phyloP scores from a whole-genome alignment of 2,797 vertebrate genomes.

The Ficedula albicollis region DNA sequence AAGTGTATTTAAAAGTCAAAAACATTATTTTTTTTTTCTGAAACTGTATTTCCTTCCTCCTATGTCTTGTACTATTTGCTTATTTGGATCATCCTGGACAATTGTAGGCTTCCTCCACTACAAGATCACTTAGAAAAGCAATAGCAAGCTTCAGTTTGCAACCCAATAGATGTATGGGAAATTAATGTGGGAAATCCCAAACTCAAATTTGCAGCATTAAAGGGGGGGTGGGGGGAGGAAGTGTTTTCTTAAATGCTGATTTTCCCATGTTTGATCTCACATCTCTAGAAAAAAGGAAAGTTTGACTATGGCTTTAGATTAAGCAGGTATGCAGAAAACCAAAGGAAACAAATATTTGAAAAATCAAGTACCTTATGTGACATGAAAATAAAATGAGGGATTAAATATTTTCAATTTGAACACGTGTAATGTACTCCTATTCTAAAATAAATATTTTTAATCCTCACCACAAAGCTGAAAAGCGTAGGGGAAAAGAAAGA shows the following conservation, averaged over 20 bases:
- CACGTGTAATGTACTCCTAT: not conserved
- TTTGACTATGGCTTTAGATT: not conserved
- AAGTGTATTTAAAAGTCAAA: not conserved
- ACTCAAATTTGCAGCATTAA: not conserved
- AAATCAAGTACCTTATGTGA: not conserved
- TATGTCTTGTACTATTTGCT: not conserved
- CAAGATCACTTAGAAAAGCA: not conserved
- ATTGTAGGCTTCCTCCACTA: not conserved
- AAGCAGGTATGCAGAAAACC: not conserved
- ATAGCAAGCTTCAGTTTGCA: not conserved
- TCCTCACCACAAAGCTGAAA: not conserved
- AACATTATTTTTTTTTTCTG: not conserved
- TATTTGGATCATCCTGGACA: not conserved
- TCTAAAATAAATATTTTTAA: not conserved
- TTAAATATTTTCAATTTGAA: not conserved
- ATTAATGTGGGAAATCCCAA: not conserved
- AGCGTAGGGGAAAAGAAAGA: not conserved
- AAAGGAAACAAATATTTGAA: not conserved
- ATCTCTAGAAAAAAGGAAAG: not conserved
- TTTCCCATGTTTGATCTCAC: not conserved
- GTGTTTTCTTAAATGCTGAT: not conserved
- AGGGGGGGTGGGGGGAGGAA: accelerated
- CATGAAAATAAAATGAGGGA: not conserved
- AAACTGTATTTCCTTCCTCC: not conserved
- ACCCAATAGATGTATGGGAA: not conserved